Percentiles rank a stretch among this genome's conserved stretches.
These are phyloP conservation scores for Nerophis lumbriciformis DNA, from an alignment of 2,113 vertebrate genomes.

Conservation along the genomic window DNA sequence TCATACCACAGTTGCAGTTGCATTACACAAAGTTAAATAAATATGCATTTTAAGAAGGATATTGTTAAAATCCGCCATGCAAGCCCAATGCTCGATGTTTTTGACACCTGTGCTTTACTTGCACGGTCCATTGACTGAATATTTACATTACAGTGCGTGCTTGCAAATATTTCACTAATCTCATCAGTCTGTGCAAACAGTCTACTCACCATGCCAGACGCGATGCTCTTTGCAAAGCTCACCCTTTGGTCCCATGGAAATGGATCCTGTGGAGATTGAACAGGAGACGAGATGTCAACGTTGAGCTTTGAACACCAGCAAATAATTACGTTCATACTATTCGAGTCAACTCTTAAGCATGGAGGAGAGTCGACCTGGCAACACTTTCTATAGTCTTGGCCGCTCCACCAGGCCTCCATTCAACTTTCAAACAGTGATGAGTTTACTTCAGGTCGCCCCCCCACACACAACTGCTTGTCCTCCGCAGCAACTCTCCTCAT, in stretches of 20 bases:
- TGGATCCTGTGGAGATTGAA: conserved; percentile 70
- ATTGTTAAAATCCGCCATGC: too few relatives aligned
- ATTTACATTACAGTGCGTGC: not conserved
- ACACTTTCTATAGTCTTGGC: conserved; percentile 39
- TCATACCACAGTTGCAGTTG: too few relatives aligned
- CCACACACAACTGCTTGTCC: conserved; percentile 1
- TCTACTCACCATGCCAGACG: conserved; percentile 90
- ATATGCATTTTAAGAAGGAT: too few relatives aligned
- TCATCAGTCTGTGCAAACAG: not conserved
- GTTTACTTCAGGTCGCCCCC: conserved; percentile 46
- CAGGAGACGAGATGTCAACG: not conserved
- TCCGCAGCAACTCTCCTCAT: not conserved
- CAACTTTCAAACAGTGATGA: conserved; percentile 21
- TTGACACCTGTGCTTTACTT: too few relatives aligned
- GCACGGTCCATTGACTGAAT: not conserved
- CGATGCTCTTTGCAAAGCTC: conserved; percentile 90
- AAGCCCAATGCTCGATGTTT: too few relatives aligned
- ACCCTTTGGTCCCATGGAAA: conserved; percentile 93
- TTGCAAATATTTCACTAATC: conserved; percentile 1
- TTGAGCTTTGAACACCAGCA: not conserved
- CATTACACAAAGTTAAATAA: too few relatives aligned
- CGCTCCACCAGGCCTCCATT: conserved; percentile 12
- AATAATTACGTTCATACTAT: not conserved
- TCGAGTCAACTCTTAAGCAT: not conserved
- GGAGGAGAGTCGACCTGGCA: conserved; percentile 48